Base-by-base conservation (phyloP, 2,888 invertebrate genomes). In the Netelia inedita region DNA sequence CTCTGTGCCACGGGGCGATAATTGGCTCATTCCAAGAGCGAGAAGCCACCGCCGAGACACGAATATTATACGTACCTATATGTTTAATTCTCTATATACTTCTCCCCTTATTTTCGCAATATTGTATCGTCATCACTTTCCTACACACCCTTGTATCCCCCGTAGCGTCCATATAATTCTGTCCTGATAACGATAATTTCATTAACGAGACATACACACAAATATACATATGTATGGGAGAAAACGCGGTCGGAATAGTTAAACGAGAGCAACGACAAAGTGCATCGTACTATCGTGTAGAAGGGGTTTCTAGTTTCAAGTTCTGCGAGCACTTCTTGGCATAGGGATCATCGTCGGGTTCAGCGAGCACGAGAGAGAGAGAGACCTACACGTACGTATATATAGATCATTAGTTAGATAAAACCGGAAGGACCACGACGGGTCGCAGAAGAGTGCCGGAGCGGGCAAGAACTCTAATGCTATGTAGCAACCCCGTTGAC, bases 21-120 rank as follows among this genome's bases (percentile, higher is more conserved):
- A 87, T 87, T 85, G 85, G 85, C 81, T 85, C 81, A 80, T 83
- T 82, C 82, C 75, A 35, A 74, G 72, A 80, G 71, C 79, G 78
- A 55, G 50, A 82, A 74, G 55, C 16, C n/a, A 65, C 50, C 16
- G 53, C 73, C 46, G 14, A 10, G 65, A 74, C 23, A 73, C 57
- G 68, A 50, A n/a, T n/a, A 50, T 11, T 50, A 50, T 50, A 63
- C 16, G 63, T 61, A 83, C n/a, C n/a, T 23, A 69, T 41, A 46
- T 50, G 68, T 59, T 68, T 73, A 19, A 53, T 46, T 46, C 53
- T 3, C 55, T 57, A 6, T 68, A 16, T n/a, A 14, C 53, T 10
- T 23, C n/a, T 28, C 53, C 57, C 23, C n/a, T 19, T 28, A n/a
- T 41, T 6, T 16, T 53, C 46, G 14, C 61, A 61, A 10, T 14